These are phyloP conservation scores for Drosophila lutescens DNA, from an alignment of 2,888 invertebrate genomes.

Conservation along the genomic window DNA sequence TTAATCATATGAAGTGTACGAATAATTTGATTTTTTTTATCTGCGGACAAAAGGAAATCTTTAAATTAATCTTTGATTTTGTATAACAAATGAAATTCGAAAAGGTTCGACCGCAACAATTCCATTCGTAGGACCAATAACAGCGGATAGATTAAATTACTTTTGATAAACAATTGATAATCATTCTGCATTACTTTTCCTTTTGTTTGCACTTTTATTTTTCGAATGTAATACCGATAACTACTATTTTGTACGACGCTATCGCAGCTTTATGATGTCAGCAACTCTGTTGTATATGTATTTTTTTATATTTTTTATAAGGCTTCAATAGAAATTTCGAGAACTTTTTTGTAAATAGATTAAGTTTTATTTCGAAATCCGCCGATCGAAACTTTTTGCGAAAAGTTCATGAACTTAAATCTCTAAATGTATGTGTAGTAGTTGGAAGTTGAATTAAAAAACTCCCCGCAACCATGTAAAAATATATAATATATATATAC, in stretches of 20 bases:
- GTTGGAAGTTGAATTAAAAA: conserved; percentile 59
- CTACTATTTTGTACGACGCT: conserved; percentile 10
- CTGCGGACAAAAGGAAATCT: conserved; percentile 5
- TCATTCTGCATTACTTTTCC: not conserved
- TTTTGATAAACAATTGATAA: conserved; percentile 3
- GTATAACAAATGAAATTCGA: too few species aligned
- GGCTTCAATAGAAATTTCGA: conserved; percentile 50
- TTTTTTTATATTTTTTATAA: conserved; percentile 31
- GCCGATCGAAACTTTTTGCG: conserved; percentile 53
- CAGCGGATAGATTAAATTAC: not conserved
- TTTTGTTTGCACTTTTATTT: conserved; percentile 1
- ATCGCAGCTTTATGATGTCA: conserved; percentile 19
- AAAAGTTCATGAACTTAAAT: conserved; percentile 27
- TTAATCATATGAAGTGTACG: conserved; percentile 48
- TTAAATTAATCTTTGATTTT: not conserved
- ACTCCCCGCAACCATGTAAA: conserved; percentile 41
- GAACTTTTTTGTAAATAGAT: conserved; percentile 69
- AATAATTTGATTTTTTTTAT: conserved; percentile 15
- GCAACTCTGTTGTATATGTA: conserved; percentile 19
- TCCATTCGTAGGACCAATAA: conserved; percentile 21
- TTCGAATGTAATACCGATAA: conserved; percentile 22
- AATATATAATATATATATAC: conserved; percentile 36
- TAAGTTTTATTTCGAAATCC: conserved; percentile 58
- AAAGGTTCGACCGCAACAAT: not conserved
- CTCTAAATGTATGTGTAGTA: conserved; percentile 69